Conservation (phyloP, 1,140 invertebrate species). For the Steinernema feltiae region DNA sequence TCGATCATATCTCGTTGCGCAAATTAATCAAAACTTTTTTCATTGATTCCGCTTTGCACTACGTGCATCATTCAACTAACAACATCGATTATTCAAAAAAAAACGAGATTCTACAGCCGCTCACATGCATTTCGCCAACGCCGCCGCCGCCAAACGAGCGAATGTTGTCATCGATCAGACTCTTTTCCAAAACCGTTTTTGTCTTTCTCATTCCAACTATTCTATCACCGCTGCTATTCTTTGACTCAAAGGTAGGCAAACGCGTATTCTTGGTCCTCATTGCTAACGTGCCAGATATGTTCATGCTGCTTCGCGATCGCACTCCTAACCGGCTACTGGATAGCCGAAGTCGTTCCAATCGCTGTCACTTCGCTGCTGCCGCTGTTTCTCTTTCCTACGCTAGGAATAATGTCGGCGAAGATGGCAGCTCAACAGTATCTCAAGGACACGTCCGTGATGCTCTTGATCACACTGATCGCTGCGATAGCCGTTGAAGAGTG, state of each 20-base stretch:
- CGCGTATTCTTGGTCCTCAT: neutral
- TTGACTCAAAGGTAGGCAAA: neutral
- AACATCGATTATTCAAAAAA: no score
- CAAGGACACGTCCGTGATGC: constrained; percentile 56
- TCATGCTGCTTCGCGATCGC: constrained; percentile 30
- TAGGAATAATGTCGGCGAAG: constrained; percentile 50
- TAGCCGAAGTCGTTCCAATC: constrained; percentile 59
- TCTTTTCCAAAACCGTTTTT: no score
- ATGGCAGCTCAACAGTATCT: constrained; percentile 54
- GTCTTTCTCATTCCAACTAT: no score
- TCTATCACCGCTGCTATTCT: neutral
- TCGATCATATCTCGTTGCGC: no score
- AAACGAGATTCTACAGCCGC: no score
- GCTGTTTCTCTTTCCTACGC: constrained; percentile 55
- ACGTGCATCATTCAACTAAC: no score
- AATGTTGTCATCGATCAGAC: no score
- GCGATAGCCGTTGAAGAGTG: constrained; percentile 60
- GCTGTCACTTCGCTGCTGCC: constrained; percentile 59
- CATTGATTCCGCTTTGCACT: no score
- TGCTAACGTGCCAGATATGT: constrained; percentile 17
- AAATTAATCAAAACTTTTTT: no score
- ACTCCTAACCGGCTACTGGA: constrained; percentile 51
- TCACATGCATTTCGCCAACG: no score
- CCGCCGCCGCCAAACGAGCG: no score
- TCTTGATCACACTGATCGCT: constrained; percentile 54